A percentile compares a stretch with the other conserved stretches of the same genome.
Conservation (phyloP, 2,888 invertebrate genomes). For the Ditula angustiorana region DNA sequence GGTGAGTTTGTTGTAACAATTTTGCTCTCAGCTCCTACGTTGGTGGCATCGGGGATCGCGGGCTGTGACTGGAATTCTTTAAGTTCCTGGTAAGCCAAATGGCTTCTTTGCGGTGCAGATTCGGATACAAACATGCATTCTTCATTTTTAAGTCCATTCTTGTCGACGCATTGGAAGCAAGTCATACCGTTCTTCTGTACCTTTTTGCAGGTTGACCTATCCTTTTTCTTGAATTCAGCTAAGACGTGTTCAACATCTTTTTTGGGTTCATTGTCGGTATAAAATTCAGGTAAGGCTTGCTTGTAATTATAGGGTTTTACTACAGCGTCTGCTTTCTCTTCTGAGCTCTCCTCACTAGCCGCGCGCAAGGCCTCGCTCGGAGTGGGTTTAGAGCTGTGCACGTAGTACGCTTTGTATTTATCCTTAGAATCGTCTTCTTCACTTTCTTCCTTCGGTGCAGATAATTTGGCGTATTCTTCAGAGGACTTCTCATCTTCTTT, state of each 20-base stretch:
- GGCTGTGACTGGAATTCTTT: constrained; percentile 86
- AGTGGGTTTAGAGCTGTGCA: constrained; percentile 69
- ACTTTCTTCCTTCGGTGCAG: constrained; percentile 56
- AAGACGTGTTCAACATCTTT: constrained; percentile 89
- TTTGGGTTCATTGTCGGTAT: constrained; percentile 84
- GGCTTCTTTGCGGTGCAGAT: constrained; percentile 87
- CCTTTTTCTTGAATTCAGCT: constrained; percentile 90
- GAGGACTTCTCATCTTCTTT: constrained; percentile 57
- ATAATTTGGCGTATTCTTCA: constrained; percentile 60
- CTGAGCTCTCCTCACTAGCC: constrained; percentile 65
- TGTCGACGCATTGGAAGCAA: constrained; percentile 90
- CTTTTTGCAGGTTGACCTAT: constrained; percentile 89
- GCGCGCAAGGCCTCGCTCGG: constrained; percentile 71
- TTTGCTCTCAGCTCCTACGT: constrained; percentile 73
- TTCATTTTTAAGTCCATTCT: constrained; percentile 89
- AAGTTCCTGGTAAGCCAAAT: constrained; percentile 88
- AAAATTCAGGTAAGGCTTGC: constrained; percentile 77
- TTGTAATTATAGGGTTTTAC: constrained; percentile 77
- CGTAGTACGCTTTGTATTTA: constrained; percentile 76
- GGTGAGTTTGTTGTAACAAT: constrained; percentile 71
- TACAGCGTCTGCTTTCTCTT: constrained; percentile 64
- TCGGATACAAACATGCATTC: constrained; percentile 92
- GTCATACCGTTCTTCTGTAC: constrained; percentile 91
- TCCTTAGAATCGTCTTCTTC: constrained; percentile 59
- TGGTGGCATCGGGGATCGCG: constrained; percentile 63